Conservation (phyloP, 92 coral and sea anemone species). For the Micromussa lordhowensis region DNA sequence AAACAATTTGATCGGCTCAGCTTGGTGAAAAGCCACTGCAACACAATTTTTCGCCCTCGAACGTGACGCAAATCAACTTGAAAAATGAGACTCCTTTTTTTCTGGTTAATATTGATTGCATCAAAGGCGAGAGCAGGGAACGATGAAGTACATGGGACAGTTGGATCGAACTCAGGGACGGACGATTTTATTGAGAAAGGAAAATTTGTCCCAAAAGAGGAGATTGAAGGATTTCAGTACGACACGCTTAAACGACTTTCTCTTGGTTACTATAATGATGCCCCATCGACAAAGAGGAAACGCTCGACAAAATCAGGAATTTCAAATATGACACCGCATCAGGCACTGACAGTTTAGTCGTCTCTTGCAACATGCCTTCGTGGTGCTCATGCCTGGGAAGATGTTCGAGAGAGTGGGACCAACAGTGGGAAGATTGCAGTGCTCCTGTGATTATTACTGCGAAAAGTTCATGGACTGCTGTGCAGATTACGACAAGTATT, state of each 20-base stretch:
- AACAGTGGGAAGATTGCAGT: neutral
- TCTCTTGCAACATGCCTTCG: neutral
- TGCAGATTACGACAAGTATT: slow-evolving; percentile 38
- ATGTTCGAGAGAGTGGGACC: neutral
- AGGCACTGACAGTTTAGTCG: neutral
- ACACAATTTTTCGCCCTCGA: neutral
- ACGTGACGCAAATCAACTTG: neutral
- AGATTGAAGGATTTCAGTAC: neutral
- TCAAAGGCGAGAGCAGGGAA: neutral
- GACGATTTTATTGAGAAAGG: neutral
- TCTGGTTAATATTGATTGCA: neutral
- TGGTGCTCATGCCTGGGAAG: neutral
- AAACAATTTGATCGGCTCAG: neutral
- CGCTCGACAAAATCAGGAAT: neutral
- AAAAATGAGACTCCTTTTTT: neutral
- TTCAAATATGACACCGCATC: neutral
- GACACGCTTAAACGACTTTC: neutral
- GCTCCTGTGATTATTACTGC: slow-evolving; percentile 56
- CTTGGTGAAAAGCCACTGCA: neutral
- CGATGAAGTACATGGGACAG: neutral
- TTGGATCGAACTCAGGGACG: neutral
- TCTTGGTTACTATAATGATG: neutral
- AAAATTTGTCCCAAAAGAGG: neutral
- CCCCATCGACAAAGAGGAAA: neutral
- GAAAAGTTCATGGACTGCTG: slow-evolving; percentile 50